A percentile compares a stretch with the other conserved stretches of the same genome.
These are phyloP conservation scores for Setipinna tenuifilis DNA, from an alignment of 2,797 vertebrate species.

Conservation along the genomic window DNA sequence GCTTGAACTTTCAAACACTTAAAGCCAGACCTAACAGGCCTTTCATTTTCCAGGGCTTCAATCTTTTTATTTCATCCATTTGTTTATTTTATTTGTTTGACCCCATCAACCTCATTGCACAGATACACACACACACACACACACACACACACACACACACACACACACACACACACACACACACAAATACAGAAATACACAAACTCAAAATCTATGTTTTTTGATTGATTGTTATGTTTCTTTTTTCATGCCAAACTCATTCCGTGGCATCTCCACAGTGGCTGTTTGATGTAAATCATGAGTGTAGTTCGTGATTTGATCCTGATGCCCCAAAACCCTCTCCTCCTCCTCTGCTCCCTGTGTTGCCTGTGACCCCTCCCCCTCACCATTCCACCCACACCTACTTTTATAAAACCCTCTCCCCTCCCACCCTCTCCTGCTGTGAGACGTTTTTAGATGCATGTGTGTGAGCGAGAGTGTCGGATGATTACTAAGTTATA, in stretches of 20 bases:
- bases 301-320: not conserved
- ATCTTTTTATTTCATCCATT: conserved; percentile 16
- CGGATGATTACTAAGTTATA: not conserved
- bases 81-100: not conserved
- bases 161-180: not conserved
- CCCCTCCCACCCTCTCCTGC: not conserved
- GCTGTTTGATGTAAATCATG: conserved; percentile 9
- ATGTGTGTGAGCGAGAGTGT: not conserved
- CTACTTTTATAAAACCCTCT: not conserved
- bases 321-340: not conserved
- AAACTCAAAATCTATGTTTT: not conserved
- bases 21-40: not conserved
- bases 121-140: not conserved
- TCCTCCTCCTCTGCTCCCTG: not conserved
- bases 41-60: not conserved
- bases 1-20: not conserved
- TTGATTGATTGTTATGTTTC: not conserved
- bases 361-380: not conserved
- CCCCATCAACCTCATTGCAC: not conserved
- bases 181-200: not conserved
- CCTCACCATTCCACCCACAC: not conserved
- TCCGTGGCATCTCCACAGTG: not conserved
- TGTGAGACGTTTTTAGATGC: not conserved
- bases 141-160: not conserved
- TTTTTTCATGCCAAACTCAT: not conserved